Base-by-base conservation (phyloP, 1,140 invertebrate genomes). In the Caenorhabditis inopinata region DNA sequence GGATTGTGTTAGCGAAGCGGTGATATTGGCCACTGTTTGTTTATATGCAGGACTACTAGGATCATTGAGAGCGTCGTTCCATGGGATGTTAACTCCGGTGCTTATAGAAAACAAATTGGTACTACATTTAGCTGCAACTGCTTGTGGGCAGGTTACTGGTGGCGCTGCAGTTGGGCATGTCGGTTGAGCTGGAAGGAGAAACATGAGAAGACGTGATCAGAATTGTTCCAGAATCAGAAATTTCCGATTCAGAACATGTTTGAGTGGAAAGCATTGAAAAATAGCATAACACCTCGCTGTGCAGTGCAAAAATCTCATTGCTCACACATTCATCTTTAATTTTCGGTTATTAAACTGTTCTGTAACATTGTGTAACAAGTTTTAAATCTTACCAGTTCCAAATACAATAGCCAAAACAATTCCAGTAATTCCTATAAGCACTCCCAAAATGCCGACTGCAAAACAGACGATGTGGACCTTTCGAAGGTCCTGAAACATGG, bases 391-490 rank as follows among this genome's bases (percentile, higher is more conserved):
- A 62, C 53, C 7, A n/a, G 53, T 62, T 62, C 53, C 53, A n/a
- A 62, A 62, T n/a, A 62, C 53, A 62, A 62, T 62, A 62, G 53
- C 53, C 14, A 62, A 35, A 16, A 62, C 53, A 62, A 62, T 62
- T 0, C 53, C 53, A 21, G 18, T 21, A 0, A 62, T 62, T n/a
- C 53, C 53, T 3, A 62, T 16, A 16, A 62, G 14, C n/a, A 62
- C 29, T 62, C 53, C 53, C 7, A 62, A 25, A 0, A 62, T 62
- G n/a, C 53, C 53, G n/a, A 62, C 53, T 25, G 53, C 53, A 32
- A 62, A 62, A 3, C 27, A 62, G n/a, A 62, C 27, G 27, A 62
- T 62, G 16, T 62, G 53, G 27, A 62, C 27, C 53, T 29, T 62
- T 25, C 29, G 27, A 62, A 62, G 53, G 53, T 62, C 53, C 23